Base-by-base conservation (phyloP, 2,113 vertebrate genomes). In the Garra rufa region DNA sequence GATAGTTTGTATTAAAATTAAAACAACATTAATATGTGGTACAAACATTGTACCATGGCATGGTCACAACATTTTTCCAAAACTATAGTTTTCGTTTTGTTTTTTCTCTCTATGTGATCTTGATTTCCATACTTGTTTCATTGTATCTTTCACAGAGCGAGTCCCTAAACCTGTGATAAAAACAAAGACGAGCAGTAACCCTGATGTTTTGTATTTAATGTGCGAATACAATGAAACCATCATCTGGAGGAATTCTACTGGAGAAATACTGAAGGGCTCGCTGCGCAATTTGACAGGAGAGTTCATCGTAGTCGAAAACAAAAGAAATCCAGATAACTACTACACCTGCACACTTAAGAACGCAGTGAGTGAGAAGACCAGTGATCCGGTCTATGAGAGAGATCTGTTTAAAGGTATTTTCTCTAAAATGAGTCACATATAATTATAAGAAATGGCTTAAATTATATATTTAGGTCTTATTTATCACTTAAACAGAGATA, bases 191-290 rank as follows among this genome's bases (percentile, higher is more conserved):
- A 13, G 11, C 8, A 19, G 0, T n/a, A 11, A 13, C 46, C 15
- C n/a, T 28, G 28, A 52, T 76, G 28, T 3, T 34, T n/a, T 50
- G 13, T 30, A 28, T 50, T 30, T 76, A 14, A 28, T 0, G 0
- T 75, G 71, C 1, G 0, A 48, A 1, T n/a, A 24, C 41, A 4
- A 0, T 48, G 71, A 4, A 28, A 28, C 0, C 0, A 30, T 52
- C 6, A 50, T 8, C 44, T 76, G 44, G 73, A 76, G 0, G 6
- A 50, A 30, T 50, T 76, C 44, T 76, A 0, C 44, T 50, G 44
- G 24, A 50, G 1, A 76, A 17, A 52, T 0, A 28, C 24, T 50
- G 41, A 3, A 34, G 34, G 34, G 34, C 9, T 9, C 2, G 5
- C 34, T 5, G 5, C 34, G 4, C 34, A 34, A 34, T 34, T 5